These are phyloP conservation scores for Spodoptera frugiperda DNA, from an alignment of 1,140 invertebrate species.

Conservation along the genomic window DNA sequence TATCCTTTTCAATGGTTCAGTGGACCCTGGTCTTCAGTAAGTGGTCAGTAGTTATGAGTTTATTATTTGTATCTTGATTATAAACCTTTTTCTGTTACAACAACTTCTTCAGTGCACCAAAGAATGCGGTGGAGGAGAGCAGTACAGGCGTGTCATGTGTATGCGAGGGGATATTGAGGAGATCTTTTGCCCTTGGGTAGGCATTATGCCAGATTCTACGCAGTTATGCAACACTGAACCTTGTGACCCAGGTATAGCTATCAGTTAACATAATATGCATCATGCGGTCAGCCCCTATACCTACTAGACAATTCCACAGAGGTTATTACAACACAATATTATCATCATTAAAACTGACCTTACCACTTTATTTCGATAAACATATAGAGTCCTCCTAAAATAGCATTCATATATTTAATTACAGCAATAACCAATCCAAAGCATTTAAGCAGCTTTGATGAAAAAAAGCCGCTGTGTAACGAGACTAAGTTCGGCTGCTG, in stretches of 20 bases:
- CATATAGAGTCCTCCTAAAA: no score
- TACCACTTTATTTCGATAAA: no score
- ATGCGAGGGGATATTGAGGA: slow-evolving; percentile 89
- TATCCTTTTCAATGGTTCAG: slow-evolving; percentile 96
- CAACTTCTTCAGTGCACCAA: slow-evolving; percentile 90
- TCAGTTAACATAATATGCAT: no score
- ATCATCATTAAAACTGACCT: no score
- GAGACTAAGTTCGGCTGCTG: slow-evolving; percentile 95
- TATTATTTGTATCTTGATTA: no score
- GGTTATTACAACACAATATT: no score
- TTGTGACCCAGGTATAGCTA: slow-evolving; percentile 88
- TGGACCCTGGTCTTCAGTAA: slow-evolving; percentile 93
- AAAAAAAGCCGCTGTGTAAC: slow-evolving; percentile 86
- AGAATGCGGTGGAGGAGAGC: slow-evolving; percentile 93
- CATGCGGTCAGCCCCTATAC: no score
- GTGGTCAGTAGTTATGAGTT: neutral
- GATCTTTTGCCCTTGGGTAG: slow-evolving; percentile 89
- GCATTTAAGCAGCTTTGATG: neutral
- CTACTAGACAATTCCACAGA: no score
- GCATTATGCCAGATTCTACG: slow-evolving; percentile 88
- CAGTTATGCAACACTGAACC: slow-evolving; percentile 92
- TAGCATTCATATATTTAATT: neutral
- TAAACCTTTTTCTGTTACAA: no score
- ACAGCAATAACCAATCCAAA: neutral
- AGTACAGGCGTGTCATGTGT: slow-evolving; percentile 92